Evolutionary conservation across 2,888 invertebrate genomes (phyloP).

Genomic region (Frankliniella intonsa): DNA sequence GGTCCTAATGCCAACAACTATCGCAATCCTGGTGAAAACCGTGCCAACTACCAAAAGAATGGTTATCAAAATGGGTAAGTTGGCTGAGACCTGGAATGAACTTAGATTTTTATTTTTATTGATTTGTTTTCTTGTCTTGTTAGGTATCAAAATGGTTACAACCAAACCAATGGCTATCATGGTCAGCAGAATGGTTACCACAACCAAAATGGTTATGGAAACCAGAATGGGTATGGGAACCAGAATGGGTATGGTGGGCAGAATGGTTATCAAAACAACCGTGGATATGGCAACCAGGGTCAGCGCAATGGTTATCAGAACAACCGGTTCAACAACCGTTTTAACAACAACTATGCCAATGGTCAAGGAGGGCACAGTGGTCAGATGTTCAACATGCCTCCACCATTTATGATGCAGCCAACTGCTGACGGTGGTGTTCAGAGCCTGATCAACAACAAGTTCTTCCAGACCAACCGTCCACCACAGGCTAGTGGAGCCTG

Average conservation of each 20-base stretch:
- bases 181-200: conserved; percentile 32
- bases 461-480: conserved; percentile 63
- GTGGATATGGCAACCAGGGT: conserved; percentile 34
- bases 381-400: conserved; percentile 46
- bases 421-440: conserved; percentile 50
- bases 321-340: conserved; percentile 32
- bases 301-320: conserved; percentile 31
- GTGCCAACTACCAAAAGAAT: conserved; percentile 56
- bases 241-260: conserved; percentile 32
- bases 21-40: conserved; percentile 49
- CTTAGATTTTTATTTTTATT: not conserved
- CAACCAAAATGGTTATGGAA: conserved; percentile 34
- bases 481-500: conserved; percentile 55
- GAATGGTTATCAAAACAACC: conserved; percentile 37
- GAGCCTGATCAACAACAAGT: conserved; percentile 62
- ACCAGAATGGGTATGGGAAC: conserved; percentile 32
- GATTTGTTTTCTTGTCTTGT: not conserved
- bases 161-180: conserved; percentile 18
- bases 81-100: not conserved
- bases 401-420: conserved; percentile 51
- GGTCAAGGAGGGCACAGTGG: conserved; percentile 41
- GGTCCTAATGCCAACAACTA: conserved; percentile 47
- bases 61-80: conserved; percentile 46
- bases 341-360: conserved; percentile 36
- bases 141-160: not conserved